These are phyloP conservation scores for Amphiprion percula DNA, from an alignment of 2,113 vertebrate genomes.

Conservation along the genomic window DNA sequence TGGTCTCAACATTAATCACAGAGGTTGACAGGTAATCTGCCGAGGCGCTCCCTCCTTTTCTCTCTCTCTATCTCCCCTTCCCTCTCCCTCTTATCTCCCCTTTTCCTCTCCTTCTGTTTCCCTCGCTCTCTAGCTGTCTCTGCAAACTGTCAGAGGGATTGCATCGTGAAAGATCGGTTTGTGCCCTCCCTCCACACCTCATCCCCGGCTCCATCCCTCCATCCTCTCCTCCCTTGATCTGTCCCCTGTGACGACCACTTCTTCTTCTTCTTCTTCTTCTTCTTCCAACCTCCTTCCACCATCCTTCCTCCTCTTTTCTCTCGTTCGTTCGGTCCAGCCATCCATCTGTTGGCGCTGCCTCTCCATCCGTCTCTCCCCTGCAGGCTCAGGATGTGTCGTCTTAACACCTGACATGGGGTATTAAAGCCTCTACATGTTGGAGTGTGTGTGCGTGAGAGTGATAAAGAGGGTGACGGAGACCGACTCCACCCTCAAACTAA, in stretches of 20 bases:
- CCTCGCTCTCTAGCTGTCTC: conserved; percentile 29
- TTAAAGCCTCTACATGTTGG: conserved; percentile 38
- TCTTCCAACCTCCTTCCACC: conserved; percentile 23
- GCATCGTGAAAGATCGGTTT: conserved; percentile 64
- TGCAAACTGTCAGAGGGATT: conserved; percentile 60
- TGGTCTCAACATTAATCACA: conserved; percentile 83
- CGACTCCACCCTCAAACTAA: background rate
- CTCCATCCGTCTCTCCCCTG: conserved; percentile 22
- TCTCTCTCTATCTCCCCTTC: conserved; percentile 25
- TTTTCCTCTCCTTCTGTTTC: conserved; percentile 14
- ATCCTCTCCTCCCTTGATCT: conserved; percentile 40
- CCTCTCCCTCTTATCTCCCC: conserved; percentile 34
- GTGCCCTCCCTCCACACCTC: conserved; percentile 29
- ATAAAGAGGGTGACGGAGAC: background rate
- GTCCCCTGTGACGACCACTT: conserved; percentile 54
- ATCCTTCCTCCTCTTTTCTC: background rate
- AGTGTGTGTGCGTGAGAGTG: conserved; percentile 8
- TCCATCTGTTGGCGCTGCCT: conserved; percentile 33
- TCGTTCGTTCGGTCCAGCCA: conserved; percentile 18
- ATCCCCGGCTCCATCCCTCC: conserved; percentile 40
- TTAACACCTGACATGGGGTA: conserved; percentile 58
- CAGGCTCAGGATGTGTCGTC: conserved; percentile 54
- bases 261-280: conserved; percentile 12
- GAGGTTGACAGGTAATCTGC: conserved; percentile 82
- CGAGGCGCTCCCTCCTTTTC: conserved; percentile 60